phyloP scores from a whole-genome alignment of 1,140 invertebrate species.

The Drosophila miranda region DNA sequence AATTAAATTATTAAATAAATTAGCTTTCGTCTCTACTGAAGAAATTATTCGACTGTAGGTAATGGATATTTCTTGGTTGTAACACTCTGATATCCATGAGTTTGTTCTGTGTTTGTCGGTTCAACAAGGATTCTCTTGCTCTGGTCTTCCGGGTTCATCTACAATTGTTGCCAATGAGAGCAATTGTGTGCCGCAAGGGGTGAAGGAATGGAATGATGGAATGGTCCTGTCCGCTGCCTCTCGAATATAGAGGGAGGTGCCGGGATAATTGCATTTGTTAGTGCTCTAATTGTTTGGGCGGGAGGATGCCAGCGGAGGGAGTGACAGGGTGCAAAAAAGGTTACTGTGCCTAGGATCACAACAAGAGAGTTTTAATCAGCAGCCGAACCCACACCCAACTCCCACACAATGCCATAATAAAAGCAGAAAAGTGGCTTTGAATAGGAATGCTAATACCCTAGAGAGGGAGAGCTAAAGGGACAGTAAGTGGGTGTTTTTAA shows the following conservation, averaged over 20 bases:
- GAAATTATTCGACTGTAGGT: constrained; percentile 5
- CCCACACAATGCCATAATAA: background rate
- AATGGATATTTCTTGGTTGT: too few relatives aligned
- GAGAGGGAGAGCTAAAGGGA: background rate
- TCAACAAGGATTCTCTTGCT: constrained; percentile 48
- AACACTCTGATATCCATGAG: too few relatives aligned
- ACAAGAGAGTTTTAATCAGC: constrained; percentile 77
- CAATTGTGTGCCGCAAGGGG: constrained; percentile 61
- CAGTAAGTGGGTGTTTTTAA: constrained; percentile 14
- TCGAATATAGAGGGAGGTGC: constrained; percentile 19
- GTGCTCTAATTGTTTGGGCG: constrained; percentile 74
- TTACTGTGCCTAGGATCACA: constrained; percentile 72
- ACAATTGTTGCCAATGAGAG: constrained; percentile 79
- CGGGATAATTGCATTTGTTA: constrained; percentile 77
- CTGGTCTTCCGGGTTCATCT: constrained; percentile 34
- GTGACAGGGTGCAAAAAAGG: constrained; percentile 58
- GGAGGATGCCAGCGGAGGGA: constrained; percentile 1
- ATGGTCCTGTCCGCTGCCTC: background rate
- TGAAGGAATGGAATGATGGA: constrained; percentile 8
- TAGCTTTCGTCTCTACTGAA: background rate
- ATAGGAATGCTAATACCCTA: background rate
- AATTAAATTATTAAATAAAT: too few relatives aligned
- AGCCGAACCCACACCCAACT: constrained; percentile 21
- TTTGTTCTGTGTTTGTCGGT: constrained; percentile 25
- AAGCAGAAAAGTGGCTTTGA: constrained; percentile 2